Evolutionary conservation across 2,797 vertebrate genomes (phyloP).

Genomic region (Avahi laniger): DNA sequence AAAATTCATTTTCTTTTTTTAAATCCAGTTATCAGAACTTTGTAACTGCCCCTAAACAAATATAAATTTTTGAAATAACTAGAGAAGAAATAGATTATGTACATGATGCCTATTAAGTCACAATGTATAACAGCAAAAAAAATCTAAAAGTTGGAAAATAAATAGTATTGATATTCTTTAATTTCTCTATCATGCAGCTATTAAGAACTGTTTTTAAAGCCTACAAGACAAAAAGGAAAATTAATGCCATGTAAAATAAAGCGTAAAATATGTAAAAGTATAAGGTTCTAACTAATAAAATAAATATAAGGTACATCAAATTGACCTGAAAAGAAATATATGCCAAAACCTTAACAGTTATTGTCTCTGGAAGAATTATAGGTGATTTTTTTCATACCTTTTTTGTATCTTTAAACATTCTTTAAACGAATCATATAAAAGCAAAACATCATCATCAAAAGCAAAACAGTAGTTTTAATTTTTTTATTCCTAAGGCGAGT

Average conservation of each 20-base stretch:
- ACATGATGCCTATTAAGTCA: not conserved
- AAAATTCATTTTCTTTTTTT: not conserved
- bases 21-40: not conserved
- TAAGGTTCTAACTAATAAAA: not conserved
- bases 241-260: not conserved
- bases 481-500: not conserved
- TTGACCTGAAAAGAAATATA: not conserved
- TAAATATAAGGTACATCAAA: not conserved
- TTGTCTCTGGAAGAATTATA: not conserved
- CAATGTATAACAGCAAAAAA: not conserved
- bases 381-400: not conserved
- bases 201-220: not conserved
- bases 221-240: not conserved
- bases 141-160: not conserved
- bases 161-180: not conserved
- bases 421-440: not conserved
- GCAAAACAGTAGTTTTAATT: not conserved
- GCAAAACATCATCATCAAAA: not conserved
- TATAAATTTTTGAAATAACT: not conserved
- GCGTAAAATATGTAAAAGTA: not conserved
- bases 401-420: not conserved
- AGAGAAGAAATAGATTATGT: not conserved
- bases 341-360: not conserved
- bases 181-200: not conserved
- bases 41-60: not conserved